Evolutionary conservation across 2,888 invertebrate species (phyloP), one percentile per base, ranked within the genome.

Genomic region (Lasioglossum malachurum): DNA sequence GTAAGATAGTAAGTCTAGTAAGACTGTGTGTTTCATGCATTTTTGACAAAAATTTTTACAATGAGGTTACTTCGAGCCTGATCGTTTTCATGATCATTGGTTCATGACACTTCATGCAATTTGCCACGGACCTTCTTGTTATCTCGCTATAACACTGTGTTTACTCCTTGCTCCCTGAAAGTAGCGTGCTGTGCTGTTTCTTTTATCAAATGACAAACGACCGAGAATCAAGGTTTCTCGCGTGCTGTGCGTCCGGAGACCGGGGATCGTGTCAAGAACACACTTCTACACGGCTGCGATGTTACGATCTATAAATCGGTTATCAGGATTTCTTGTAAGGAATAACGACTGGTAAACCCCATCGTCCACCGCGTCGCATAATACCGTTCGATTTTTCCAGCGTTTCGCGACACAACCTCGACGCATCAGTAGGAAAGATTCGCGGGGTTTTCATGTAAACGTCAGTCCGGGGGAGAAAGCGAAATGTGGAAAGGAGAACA

Each of bases 401-500:
- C 79, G 79, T 35, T 44, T 49, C 8, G 38, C 67, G 27, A 27
- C 74, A n/a, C 87, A 77, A 57, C 74, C 71, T 49, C 79, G 53
- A 71, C 35, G n/a, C 35, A 8, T 75, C 10, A 19, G 4, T 12
- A 74, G 53, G 53, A 67, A 71, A 78, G 67, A 49, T 60, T 67
- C 53, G 3, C 84, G 91, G 75, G 82, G 78, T 49, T 82, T 93
- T 69, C 94, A 94, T 72, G 88, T 94, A 2, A 94, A 94, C 72
- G 84, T 94, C 71, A 93, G 91, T 71, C 79, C 91, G 1, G 85
- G 88, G 12, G 94, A 94, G 35, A 93, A 92, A 78, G 88, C 90
- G 14, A 90, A 89, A 80, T 94, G 94, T 72, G 88, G 85, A 14
- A 76, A 83, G 41, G 88, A 92, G 8, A 23, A 12, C 4, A 74